Conservation (phyloP, 2,888 invertebrate species). For the Leptogaster cylindrica region DNA sequence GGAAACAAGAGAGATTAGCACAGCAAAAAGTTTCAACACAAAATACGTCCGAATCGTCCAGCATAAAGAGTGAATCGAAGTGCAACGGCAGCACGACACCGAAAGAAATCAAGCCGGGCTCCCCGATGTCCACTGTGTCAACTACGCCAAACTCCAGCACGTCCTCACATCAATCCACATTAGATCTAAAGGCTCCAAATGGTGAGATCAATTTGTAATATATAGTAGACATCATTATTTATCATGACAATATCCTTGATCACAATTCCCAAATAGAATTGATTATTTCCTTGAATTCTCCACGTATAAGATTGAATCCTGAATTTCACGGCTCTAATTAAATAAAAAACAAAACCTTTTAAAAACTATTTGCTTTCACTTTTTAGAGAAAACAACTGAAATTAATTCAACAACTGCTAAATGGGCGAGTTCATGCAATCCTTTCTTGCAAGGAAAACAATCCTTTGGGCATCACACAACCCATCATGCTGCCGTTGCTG, state of each 20-base stretch:
- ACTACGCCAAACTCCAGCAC: constrained; percentile 51
- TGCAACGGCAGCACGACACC: constrained; percentile 46
- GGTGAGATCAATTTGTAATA: constrained; percentile 44
- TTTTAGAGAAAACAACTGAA: constrained; percentile 17
- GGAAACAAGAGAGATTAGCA: constrained; percentile 53
- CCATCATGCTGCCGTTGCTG: constrained; percentile 49
- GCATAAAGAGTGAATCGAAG: constrained; percentile 46
- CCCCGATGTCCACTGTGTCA: constrained; percentile 49
- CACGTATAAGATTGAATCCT: background rate
- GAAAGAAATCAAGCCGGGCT: constrained; percentile 49
- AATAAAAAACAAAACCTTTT: background rate
- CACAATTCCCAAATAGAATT: too few relatives aligned
- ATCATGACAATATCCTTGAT: background rate
- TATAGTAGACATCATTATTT: background rate
- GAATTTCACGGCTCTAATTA: background rate
- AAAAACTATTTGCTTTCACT: background rate
- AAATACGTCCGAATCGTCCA: constrained; percentile 43
- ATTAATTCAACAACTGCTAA: constrained; percentile 48
- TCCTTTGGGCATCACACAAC: constrained; percentile 44
- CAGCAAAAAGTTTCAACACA: constrained; percentile 50
- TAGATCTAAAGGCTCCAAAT: constrained; percentile 50
- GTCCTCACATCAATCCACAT: constrained; percentile 50
- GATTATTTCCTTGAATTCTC: too few relatives aligned
- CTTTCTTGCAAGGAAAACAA: constrained; percentile 46
- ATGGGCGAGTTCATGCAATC: constrained; percentile 48